These are phyloP conservation scores for Lithophane socia DNA, from an alignment of 2,888 invertebrate genomes.

Conservation along the genomic window DNA sequence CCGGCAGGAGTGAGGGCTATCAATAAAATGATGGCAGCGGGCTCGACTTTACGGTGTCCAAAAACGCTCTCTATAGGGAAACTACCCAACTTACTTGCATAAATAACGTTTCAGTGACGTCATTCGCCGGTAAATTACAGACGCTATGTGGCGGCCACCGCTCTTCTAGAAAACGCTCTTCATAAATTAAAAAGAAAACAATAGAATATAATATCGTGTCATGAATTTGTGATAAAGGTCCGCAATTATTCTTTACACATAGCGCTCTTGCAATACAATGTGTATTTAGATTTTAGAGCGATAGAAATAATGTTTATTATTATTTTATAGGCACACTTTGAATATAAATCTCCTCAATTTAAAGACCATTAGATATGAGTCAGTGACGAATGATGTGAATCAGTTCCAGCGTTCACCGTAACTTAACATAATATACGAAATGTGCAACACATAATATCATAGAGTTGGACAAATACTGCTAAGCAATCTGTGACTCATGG, in stretches of 20 bases:
- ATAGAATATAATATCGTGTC: background rate
- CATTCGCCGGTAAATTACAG: too few species aligned
- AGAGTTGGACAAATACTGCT: background rate
- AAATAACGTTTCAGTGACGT: too few species aligned
- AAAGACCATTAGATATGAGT: background rate
- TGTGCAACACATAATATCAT: background rate
- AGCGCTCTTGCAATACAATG: background rate
- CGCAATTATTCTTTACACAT: background rate
- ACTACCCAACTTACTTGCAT: too few species aligned
- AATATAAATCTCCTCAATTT: conserved; percentile 14
- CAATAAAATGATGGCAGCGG: too few species aligned
- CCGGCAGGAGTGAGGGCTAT: too few species aligned
- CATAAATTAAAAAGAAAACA: background rate
- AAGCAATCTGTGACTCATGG: background rate
- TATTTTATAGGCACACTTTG: conserved; percentile 9
- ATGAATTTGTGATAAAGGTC: background rate
- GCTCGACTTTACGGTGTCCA: too few species aligned
- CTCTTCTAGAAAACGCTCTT: background rate
- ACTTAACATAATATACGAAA: background rate
- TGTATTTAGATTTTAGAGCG: background rate
- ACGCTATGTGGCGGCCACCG: too few species aligned
- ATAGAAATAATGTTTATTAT: conserved; percentile 20
- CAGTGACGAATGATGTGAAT: conserved; percentile 1
- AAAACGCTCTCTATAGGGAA: too few species aligned
- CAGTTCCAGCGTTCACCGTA: background rate